Conservation (phyloP, 2,797 vertebrate genomes). For the Distichodus sexfasciatus region DNA sequence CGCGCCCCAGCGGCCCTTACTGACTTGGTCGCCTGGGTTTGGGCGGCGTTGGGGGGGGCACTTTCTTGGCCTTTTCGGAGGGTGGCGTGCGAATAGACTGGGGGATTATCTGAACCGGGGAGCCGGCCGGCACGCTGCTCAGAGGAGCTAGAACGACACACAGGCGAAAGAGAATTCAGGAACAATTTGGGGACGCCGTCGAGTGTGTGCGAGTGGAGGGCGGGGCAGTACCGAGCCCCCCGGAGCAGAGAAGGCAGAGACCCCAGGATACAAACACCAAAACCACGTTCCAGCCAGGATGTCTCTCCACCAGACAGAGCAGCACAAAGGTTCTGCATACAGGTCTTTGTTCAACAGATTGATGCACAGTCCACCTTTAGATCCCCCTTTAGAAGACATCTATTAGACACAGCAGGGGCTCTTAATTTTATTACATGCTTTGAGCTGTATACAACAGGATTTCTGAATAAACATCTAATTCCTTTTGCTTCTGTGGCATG, state of each 20-base stretch:
- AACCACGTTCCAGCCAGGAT: slow-evolving; percentile 26
- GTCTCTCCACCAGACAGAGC: slow-evolving; percentile 3
- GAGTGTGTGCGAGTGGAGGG: background rate
- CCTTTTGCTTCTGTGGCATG: background rate
- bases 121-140: slow-evolving; percentile 60
- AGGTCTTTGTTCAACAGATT: slow-evolving; percentile 1
- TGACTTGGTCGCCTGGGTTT: slow-evolving; percentile 88
- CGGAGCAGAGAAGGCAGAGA: slow-evolving; percentile 25
- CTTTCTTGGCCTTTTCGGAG: slow-evolving; percentile 77
- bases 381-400: slow-evolving; percentile 5
- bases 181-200: slow-evolving; percentile 10
- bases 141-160: slow-evolving; percentile 71
- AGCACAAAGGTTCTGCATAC: slow-evolving; percentile 11
- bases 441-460: too few species aligned
- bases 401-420: background rate
- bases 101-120: slow-evolving; percentile 77
- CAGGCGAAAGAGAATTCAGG: slow-evolving; percentile 48
- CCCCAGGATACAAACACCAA: slow-evolving; percentile 7
- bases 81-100: slow-evolving; percentile 74
- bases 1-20: slow-evolving; percentile 66
- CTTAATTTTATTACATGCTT: background rate
- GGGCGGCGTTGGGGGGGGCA: slow-evolving; percentile 78
- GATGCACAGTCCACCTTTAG: background rate
- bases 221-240: slow-evolving; percentile 22
- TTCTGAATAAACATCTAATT: background rate